Evolutionary conservation across 2,888 invertebrate genomes (phyloP).

Genomic region (Agonum fuliginosum): DNA sequence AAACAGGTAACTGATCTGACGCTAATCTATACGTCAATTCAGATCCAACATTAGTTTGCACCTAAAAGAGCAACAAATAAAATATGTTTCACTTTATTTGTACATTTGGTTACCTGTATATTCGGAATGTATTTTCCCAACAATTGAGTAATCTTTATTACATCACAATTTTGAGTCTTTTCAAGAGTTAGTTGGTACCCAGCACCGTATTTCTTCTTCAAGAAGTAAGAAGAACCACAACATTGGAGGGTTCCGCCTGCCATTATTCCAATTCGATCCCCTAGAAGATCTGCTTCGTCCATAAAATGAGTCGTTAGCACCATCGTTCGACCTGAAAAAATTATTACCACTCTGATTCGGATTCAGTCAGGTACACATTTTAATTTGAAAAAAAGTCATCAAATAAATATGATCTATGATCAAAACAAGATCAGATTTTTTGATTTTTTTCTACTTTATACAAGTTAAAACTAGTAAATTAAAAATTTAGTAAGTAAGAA

Average conservation of each 20-base stretch:
- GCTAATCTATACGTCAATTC: constrained; percentile 84
- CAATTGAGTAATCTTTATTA: constrained; percentile 75
- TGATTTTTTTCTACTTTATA: too few species aligned
- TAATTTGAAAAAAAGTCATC: too few species aligned
- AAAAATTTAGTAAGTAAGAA: too few species aligned
- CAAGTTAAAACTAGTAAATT: too few species aligned
- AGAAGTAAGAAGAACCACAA: constrained; percentile 86
- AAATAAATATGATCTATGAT: too few species aligned
- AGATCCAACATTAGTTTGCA: constrained; percentile 84
- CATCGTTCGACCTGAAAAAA: constrained; percentile 86
- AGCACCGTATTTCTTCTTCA: constrained; percentile 89
- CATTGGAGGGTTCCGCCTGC: constrained; percentile 87
- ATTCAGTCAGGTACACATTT: too few species aligned
- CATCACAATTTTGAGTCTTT: constrained; percentile 76
- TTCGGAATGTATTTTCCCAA: constrained; percentile 80
- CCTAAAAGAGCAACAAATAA: constrained; percentile 64
- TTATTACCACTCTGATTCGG: too few species aligned
- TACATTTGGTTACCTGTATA: constrained; percentile 70
- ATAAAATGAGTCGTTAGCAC: constrained; percentile 91
- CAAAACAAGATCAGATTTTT: too few species aligned
- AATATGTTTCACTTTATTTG: neutral
- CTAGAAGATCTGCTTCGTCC: constrained; percentile 93
- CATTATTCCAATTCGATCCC: constrained; percentile 93
- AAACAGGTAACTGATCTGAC: constrained; percentile 77
- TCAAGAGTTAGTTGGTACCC: constrained; percentile 87